These are phyloP conservation scores for Bostrychus sinensis DNA, from an alignment of 2,113 vertebrate species.

Conservation along the genomic window DNA sequence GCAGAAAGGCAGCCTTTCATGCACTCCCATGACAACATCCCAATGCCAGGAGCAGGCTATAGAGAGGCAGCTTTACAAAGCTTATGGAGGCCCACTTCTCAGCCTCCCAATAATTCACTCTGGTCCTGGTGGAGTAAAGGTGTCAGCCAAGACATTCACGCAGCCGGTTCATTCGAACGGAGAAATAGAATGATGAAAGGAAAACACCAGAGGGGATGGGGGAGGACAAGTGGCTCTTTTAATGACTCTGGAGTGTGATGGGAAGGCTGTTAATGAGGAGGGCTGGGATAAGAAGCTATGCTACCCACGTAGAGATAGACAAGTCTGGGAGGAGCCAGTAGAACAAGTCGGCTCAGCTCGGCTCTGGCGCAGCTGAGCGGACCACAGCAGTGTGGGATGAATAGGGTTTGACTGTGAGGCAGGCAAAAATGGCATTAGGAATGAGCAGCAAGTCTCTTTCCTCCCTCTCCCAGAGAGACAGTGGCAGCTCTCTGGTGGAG, in stretches of 20 bases:
- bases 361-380: conserved; percentile 37
- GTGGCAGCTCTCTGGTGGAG: conserved; percentile 67
- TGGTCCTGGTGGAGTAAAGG: conserved; percentile 69
- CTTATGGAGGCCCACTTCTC: conserved; percentile 64
- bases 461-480: conserved; percentile 58
- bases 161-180: conserved; percentile 46
- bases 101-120: conserved; percentile 72
- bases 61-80: conserved; percentile 62
- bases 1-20: conserved; percentile 63
- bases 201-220: conserved; percentile 67
- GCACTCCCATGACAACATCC: conserved; percentile 64
- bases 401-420: conserved; percentile 61
- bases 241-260: conserved; percentile 70
- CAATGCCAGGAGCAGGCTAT: conserved; percentile 42
- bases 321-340: conserved; percentile 56
- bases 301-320: conserved; percentile 61
- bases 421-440: conserved; percentile 56
- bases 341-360: conserved; percentile 35
- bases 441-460: conserved; percentile 43
- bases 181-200: conserved; percentile 66
- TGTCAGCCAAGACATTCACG: conserved; percentile 66
- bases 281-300: conserved; percentile 64
- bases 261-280: conserved; percentile 74
- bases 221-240: conserved; percentile 71
- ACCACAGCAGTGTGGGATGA: conserved; percentile 59